These are phyloP conservation scores for Tanytarsus gracilentus DNA, from an alignment of 2,888 invertebrate species.

Conservation along the genomic window DNA sequence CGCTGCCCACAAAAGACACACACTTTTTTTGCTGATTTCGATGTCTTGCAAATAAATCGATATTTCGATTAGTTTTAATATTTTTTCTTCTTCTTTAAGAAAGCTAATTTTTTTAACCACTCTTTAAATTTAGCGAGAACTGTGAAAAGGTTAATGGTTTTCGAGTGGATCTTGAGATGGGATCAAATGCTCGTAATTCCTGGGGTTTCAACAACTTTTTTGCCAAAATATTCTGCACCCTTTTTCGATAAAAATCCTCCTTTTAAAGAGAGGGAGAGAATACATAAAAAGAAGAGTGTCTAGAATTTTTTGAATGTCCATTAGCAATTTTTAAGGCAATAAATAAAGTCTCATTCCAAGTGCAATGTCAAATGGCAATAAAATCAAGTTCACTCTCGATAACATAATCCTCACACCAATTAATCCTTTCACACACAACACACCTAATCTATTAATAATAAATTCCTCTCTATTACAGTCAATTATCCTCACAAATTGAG, in stretches of 20 bases:
- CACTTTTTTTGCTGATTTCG: no score
- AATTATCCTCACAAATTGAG: slow-evolving; percentile 12
- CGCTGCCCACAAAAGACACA: no score
- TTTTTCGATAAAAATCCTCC: neutral
- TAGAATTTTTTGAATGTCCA: slow-evolving; percentile 10
- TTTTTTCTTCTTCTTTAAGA: no score
- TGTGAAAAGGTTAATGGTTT: slow-evolving; percentile 27
- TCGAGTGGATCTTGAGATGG: slow-evolving; percentile 24
- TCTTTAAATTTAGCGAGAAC: neutral
- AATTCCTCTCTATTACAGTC: no score
- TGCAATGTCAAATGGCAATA: no score
- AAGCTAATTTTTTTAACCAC: no score
- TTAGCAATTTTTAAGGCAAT: slow-evolving; percentile 7
- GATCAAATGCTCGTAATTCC: slow-evolving; percentile 25
- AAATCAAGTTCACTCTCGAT: no score
- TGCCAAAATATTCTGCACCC: neutral
- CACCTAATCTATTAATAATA: no score
- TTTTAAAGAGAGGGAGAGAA: neutral
- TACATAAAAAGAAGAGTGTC: neutral
- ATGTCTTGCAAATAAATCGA: no score
- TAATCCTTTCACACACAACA: no score
- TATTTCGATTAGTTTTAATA: no score
- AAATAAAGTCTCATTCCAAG: neutral
- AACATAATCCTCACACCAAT: no score
- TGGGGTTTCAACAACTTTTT: neutral